Conservation (phyloP, 2,113 vertebrate genomes). For the Glaucomys volans region DNA sequence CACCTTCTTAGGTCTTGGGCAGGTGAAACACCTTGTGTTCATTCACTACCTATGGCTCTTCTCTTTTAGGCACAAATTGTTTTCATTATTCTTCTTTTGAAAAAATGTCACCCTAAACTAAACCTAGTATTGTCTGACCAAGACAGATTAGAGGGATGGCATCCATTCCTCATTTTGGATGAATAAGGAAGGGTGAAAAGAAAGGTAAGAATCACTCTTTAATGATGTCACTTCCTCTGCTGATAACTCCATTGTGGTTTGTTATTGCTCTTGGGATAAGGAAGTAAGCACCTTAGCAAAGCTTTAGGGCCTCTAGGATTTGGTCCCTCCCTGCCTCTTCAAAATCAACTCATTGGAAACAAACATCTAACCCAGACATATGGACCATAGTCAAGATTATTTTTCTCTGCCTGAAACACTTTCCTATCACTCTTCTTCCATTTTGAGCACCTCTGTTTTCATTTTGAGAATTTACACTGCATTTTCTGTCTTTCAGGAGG, state of each 20-base stretch:
- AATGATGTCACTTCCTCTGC: background rate
- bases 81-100: background rate
- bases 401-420: background rate
- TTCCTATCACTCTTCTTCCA: background rate
- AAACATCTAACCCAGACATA: background rate
- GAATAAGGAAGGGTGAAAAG: background rate
- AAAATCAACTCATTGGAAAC: background rate
- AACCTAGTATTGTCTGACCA: background rate
- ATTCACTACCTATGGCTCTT: background rate
- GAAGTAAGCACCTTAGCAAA: background rate
- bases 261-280: background rate
- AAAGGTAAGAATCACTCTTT: background rate
- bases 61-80: background rate
- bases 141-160: background rate
- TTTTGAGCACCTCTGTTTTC: background rate
- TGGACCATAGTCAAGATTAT: background rate
- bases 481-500: background rate
- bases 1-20: background rate
- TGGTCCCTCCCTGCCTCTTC: background rate
- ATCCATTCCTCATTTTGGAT: background rate
- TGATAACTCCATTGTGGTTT: background rate
- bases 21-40: background rate
- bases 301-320: background rate
- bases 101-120: background rate
- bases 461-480: constrained; percentile 11